Evolutionary conservation across 2,888 invertebrate species (phyloP).

Genomic region (Acanthoscelides obtectus): DNA sequence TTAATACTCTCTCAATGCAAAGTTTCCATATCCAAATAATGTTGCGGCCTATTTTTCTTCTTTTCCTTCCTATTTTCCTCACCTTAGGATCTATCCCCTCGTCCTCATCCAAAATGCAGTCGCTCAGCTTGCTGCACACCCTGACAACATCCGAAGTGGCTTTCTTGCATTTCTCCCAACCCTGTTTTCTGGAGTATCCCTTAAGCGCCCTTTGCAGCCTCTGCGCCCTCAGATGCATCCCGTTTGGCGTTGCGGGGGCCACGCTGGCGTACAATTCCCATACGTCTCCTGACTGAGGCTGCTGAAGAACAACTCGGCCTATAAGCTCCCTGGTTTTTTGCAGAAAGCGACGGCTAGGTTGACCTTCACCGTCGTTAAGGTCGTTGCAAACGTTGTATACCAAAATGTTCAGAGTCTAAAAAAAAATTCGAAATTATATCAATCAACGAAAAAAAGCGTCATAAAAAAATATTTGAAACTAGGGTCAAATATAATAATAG

Average conservation of each 20-base stretch:
- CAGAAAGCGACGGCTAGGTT: slow-evolving; percentile 44
- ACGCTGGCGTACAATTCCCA: slow-evolving; percentile 81
- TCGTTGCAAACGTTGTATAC: slow-evolving; percentile 65
- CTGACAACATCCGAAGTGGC: slow-evolving; percentile 59
- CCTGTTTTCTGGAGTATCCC: slow-evolving; percentile 56
- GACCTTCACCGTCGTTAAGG: slow-evolving; percentile 57
- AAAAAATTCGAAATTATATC: too few species aligned
- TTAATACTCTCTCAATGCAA: too few species aligned
- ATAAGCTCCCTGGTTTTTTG: slow-evolving; percentile 36
- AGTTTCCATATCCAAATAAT: too few species aligned
- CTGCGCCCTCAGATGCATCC: slow-evolving; percentile 57
- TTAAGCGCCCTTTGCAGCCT: slow-evolving; percentile 74
- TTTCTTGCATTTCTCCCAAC: slow-evolving; percentile 58
- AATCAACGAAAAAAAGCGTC: too few species aligned
- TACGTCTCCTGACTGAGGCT: slow-evolving; percentile 65
- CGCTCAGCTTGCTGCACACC: slow-evolving; percentile 56
- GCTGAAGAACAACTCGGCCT: slow-evolving; percentile 60
- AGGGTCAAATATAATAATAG: too few species aligned
- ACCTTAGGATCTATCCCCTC: slow-evolving; percentile 16
- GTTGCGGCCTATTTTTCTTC: too few species aligned
- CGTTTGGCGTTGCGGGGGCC: slow-evolving; percentile 47
- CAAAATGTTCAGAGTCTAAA: slow-evolving; percentile 58
- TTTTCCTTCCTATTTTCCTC: not conserved
- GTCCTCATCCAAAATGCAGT: slow-evolving; percentile 53
- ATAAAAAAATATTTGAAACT: too few species aligned